phyloP scores from a whole-genome alignment of 2,888 invertebrate genomes.

The Diarsia rubi region DNA sequence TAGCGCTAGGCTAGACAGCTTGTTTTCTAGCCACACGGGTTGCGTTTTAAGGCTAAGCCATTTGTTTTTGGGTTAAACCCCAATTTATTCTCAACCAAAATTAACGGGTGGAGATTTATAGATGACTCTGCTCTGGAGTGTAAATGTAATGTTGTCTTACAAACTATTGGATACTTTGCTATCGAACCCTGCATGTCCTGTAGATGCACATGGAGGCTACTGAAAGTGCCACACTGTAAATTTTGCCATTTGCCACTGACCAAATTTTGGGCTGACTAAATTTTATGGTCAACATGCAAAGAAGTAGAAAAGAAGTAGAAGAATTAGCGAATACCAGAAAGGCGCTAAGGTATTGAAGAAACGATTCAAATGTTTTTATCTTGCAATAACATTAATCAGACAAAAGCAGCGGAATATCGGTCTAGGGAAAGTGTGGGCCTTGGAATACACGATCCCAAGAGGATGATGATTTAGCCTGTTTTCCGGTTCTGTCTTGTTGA shows the following conservation, averaged over 20 bases:
- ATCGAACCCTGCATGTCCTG: too few species aligned
- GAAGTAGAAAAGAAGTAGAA: too few species aligned
- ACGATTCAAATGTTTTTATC: not conserved
- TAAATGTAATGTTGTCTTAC: too few species aligned
- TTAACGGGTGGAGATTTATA: too few species aligned
- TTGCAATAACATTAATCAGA: not conserved
- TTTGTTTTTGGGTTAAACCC: not conserved
- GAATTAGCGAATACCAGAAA: not conserved
- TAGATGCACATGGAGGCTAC: too few species aligned
- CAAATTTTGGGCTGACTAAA: too few species aligned
- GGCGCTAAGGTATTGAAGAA: not conserved
- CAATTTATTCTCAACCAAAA: not conserved
- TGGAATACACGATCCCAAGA: not conserved
- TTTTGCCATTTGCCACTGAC: too few species aligned
- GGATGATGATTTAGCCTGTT: not conserved
- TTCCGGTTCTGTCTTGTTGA: not conserved
- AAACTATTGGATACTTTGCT: too few species aligned
- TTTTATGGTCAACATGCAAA: too few species aligned
- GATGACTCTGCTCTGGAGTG: too few species aligned
- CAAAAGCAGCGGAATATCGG: not conserved
- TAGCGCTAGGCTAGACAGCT: slow-evolving; percentile 1
- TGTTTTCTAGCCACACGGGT: not conserved
- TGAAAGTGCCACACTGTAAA: too few species aligned
- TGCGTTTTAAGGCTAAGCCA: not conserved
- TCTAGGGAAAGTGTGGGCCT: not conserved